Base-by-base conservation (phyloP, 2,888 invertebrate genomes). In the Endotricha flammealis region DNA sequence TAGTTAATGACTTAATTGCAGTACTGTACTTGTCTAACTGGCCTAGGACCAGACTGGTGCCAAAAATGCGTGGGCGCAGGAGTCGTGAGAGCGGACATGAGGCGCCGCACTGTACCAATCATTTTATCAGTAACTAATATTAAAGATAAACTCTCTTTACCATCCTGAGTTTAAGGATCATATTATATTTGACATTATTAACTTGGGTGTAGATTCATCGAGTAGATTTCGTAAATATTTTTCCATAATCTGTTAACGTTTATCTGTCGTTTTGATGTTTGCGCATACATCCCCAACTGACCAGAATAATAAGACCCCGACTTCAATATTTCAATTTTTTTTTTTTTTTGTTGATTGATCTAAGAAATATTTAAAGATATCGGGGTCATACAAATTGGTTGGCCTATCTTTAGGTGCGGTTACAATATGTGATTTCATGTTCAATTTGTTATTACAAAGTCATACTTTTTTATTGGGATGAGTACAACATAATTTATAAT, bases 21-120 rank as follows among this genome's bases (percentile, higher is more conserved):
- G 3, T 2, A 2, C 20, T 20, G 20, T 20, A 20, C 3, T 20
- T 8, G 20, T 20, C 20, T 7, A n/a, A 20, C 20, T n/a, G n/a
- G 20, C 6, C 20, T 20, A 7, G 3, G 20, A 20, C 20, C 20
- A 20, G 20, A 20, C 20, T 20, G 6, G 3, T 20, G 32, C 32
- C 60, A 48, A 34, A 52, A 55, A 50, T 28, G 66, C 58, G 76
- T 77, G 55, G 76, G 75, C 50, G 66, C 50, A 40, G 56, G 48
- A 53, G 47, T 55, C 73, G 74, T 76, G 76, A 63, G 77, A 74
- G 57, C 64, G 48, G 47, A 50, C 52, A 47, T 22, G 32, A 39
- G 57, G 61, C 66, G 62, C 63, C 63, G 51, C 50, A 25, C 50
- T 39, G 46, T 46, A 50, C 50, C 49, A 50, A 41, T 34, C 36